Base-by-base conservation (phyloP, 1,140 invertebrate species). In the Lordiphosa collinella region DNA sequence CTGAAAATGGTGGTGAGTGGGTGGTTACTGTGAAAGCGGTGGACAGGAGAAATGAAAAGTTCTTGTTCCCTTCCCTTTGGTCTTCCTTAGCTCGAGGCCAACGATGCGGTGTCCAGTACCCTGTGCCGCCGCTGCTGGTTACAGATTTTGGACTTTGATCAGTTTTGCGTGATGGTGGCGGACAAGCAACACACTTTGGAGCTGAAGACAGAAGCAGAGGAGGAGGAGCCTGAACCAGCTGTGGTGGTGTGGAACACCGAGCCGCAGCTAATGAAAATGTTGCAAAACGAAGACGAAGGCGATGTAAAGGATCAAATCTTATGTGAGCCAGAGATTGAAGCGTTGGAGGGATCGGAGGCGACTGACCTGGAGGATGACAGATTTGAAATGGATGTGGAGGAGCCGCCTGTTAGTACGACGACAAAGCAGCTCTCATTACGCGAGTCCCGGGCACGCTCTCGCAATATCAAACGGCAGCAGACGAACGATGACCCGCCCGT, bases 241-340 rank as follows among this genome's bases (percentile, higher is more conserved):
- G 11, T 82, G 12, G 58, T 82, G 0, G 76, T 82, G 1, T 82
- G 76, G 76, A 82, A 85, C 41, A 79, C 68, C 0, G 79, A 73
- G 14, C 54, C 65, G 7, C 25, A 29, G 1, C 50, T 65, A 0
- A 67, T 82, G 3, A 71, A 75, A 22, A 46, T 70, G 2, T 75
- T 75, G 36, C 51, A 72, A 1, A 37, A 40, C 3, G 71, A 69
- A 9, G 71, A 70, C 1, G 47, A 31, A 14, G 60, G 61, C 1
- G 79, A 84, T 35, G 29, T 85, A 6, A 84, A 84, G 49, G 79
- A 85, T 56, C 65, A 82, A 14, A 78, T 84, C 43, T 25, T 84
- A 0, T 78, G 79, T 22, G 78, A 84, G 12, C 73, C 78, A 0
- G 78, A 85, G n/a, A 84, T 85, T 4, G 78, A 85, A 49, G 78